A percentile compares a stretch with the other conserved stretches of the same genome.
Evolutionary conservation across 1,140 invertebrate species (phyloP).

Genomic region (Drosophila teissieri): DNA sequence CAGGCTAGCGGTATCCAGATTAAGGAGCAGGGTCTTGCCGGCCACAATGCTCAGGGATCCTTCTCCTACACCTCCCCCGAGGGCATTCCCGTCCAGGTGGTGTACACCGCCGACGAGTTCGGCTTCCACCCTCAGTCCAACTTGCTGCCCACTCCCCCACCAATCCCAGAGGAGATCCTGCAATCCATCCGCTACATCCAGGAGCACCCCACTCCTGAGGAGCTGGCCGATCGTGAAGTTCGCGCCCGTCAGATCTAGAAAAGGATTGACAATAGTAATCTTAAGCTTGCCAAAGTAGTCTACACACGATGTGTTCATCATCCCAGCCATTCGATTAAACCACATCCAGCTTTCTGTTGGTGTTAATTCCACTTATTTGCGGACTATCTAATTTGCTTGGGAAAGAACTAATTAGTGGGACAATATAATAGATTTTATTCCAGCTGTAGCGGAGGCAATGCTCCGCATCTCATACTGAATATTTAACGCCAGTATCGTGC

Average conservation of each 20-base stretch:
- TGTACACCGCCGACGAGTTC: slow-evolving; percentile 87
- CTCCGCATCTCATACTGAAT: slow-evolving; percentile 23
- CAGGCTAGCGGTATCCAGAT: slow-evolving; percentile 35
- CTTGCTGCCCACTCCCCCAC: slow-evolving; percentile 87
- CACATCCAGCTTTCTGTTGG: slow-evolving; percentile 18
- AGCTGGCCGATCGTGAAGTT: slow-evolving; percentile 65
- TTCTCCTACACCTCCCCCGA: slow-evolving; percentile 67
- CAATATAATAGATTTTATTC: slow-evolving; percentile 19
- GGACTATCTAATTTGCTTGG: slow-evolving; percentile 39
- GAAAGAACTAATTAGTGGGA: slow-evolving; percentile 55
- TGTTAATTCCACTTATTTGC: slow-evolving; percentile 64
- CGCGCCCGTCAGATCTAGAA: slow-evolving; percentile 64
- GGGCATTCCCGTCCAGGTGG: slow-evolving; percentile 84
- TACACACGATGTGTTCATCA: slow-evolving; percentile 16
- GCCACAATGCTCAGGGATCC: slow-evolving; percentile 38
- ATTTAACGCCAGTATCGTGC: slow-evolving; percentile 18
- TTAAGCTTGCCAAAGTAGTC: slow-evolving; percentile 36
- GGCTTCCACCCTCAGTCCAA: slow-evolving; percentile 85
- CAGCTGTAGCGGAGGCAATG: slow-evolving; percentile 40
- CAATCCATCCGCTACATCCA: slow-evolving; percentile 41
- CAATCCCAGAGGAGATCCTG: slow-evolving; percentile 85
- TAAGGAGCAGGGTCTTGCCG: slow-evolving; percentile 57
- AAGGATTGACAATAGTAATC: slow-evolving; percentile 4
- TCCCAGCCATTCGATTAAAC: slow-evolving; percentile 43
- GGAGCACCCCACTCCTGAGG: slow-evolving; percentile 71